Percentiles rank a stretch among this genome's conserved stretches.
These are phyloP conservation scores for Epirrita christyi DNA, from an alignment of 2,888 invertebrate species.

Conservation along the genomic window DNA sequence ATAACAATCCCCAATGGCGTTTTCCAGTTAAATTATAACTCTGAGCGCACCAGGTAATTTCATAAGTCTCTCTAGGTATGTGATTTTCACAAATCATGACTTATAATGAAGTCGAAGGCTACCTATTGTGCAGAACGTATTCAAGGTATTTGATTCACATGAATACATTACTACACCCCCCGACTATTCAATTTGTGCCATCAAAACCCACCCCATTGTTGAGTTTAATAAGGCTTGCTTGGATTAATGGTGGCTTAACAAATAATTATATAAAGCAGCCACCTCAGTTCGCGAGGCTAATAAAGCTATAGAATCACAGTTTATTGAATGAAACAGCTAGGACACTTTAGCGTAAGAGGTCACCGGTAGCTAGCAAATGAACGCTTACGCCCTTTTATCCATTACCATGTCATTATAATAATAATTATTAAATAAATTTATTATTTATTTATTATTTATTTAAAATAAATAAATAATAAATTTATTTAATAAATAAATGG, in stretches of 20 bases:
- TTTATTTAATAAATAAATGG: too few relatives aligned
- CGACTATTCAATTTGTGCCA: slow-evolving; percentile 14
- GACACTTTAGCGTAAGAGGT: neutral
- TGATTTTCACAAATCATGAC: neutral
- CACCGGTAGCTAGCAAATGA: too few relatives aligned
- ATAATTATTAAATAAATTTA: too few relatives aligned
- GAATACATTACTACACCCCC: slow-evolving; percentile 8
- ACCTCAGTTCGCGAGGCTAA: slow-evolving; percentile 56
- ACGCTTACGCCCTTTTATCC: too few relatives aligned
- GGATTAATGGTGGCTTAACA: slow-evolving; percentile 39
- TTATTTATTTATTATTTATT: too few relatives aligned
- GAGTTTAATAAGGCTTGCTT: slow-evolving; percentile 30
- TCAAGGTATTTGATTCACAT: slow-evolving; percentile 7
- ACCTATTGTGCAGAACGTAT: neutral
- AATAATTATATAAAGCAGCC: slow-evolving; percentile 51
- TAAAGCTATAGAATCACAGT: slow-evolving; percentile 52
- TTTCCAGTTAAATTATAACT: too few relatives aligned
- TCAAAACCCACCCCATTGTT: slow-evolving; percentile 23
- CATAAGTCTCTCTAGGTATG: too few relatives aligned
- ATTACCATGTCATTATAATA: too few relatives aligned
- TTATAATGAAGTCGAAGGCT: neutral
- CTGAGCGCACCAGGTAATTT: too few relatives aligned
- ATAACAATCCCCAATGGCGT: too few relatives aligned
- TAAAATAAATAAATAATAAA: too few relatives aligned
- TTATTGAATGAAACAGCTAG: slow-evolving; percentile 1